Base-by-base conservation (phyloP, 1,140 invertebrate species). In the Drosophila kanapiae region DNA sequence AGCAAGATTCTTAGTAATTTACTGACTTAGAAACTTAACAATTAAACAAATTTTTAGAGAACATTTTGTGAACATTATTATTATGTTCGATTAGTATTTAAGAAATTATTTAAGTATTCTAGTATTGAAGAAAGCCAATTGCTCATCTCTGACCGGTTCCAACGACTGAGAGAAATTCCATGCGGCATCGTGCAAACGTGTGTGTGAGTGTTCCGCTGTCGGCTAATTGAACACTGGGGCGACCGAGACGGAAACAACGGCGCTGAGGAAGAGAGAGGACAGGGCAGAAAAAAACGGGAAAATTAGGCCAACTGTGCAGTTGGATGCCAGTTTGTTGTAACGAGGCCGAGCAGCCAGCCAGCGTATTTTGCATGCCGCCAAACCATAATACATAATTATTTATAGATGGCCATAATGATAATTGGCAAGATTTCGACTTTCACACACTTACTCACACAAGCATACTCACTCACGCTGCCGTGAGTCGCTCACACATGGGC, bases 301-400 rank as follows among this genome's bases (percentile, higher is more conserved):
- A 91, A 91, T 86, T 91, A 79, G 86, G 86, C 71, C 86, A 87
- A 86, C 84, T 86, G 68, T 90, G 86, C 82, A 91, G 80, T 88
- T 75, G 63, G 65, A 76, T 76, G 74, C 61, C 74, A 76, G 74
- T 76, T 76, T 71, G 47, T 65, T 76, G 71, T 70, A 91, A 90
- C 79, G 75, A 91, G 86, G 82, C 64, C 85, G 38, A 82, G 75
- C 81, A 78, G 78, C 74, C 80, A 86, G 63, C 42, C 67, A 45
- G 23, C 61, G 35, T 51, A 75, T 79, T 90, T 85, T 85, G 81
- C 86, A 80, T 82, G 82, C 86, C 69, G 61, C 63, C 79, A 63
- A 67, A 78, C 81, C 76, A 75, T 87, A 80, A 80, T 59, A 72
- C 68, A 79, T 71, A 90, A 80, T 83, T 83, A 77, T 87, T 88